Evolutionary conservation across 2,888 invertebrate genomes (phyloP), one percentile per base, ranked within the genome.

Genomic region (Cataglyphis rosenhaueri): DNA sequence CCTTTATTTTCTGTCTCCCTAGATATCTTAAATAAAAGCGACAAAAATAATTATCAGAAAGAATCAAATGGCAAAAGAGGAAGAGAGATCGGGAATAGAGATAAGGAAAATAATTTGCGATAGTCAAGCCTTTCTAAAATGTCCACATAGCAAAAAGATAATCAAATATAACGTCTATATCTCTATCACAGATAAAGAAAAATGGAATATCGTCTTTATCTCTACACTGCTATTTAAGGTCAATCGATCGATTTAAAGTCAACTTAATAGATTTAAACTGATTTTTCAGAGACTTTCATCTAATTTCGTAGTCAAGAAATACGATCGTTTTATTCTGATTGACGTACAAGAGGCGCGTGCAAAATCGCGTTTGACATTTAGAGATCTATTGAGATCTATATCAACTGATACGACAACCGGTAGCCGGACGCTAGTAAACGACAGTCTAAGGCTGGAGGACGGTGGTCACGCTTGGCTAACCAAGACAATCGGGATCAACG

Each of bases 401-500:
- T 18, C 48, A 74, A 35, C 35, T 74, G 52, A 66, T 44, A n/a
- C 25, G 12, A 5, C 32, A 64, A 65, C 38, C 52, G 48, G 48
- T 25, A 25, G 12, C 48, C 38, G 21, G 66, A 65, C 52, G 21
- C 52, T 21, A 21, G 52, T 55, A 66, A 76, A 66, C 55, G 76
- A 76, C 76, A 38, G 66, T 66, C 25, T 55, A 66, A 52, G 12
- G 6, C 57, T 55, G 35, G 68, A 66, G 84, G 65, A 85, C 73
- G 59, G 52, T 12, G 29, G 90, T 90, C 81, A 85, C 85, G 91
- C 92, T 87, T 92, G 92, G 92, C 86, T 90, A 90, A 88, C 88
- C 92, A 92, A 92, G 92, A 92, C 88, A 92, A 92, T 92, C 92
- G 92, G 76, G 91, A 90, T 86, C 92, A 88, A 86, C 88, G 83